Evolutionary conservation across 2,113 vertebrate species (phyloP), one percentile per base, ranked within the genome.

Genomic region (Centrocercus urophasianus): DNA sequence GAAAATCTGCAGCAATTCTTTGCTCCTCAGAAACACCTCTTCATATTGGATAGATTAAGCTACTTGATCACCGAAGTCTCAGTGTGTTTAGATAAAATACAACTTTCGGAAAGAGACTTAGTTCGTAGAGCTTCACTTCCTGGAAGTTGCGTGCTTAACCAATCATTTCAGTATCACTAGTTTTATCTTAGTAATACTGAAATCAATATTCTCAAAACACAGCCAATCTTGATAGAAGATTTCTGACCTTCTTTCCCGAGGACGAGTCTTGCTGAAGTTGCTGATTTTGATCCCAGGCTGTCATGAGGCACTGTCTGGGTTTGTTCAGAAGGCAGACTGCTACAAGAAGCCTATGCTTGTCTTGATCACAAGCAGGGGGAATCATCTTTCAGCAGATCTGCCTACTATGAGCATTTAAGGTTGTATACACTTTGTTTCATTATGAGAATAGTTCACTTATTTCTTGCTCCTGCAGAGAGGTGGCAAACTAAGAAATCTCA

Each of bases 111-210:
- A 79, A 80, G n/a, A 93, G 11, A 85, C 92, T 93, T 89, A 8
- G 10, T 57, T 93, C 80, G 57, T 76, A 60, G 25, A 5, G 18
- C 54, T 96, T 91, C 89, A 28, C 19, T 94, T 94, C 71, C 78
- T 75, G 66, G 78, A 96, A 94, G 57, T 42, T 64, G 22, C 59
- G 15, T 88, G 47, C 42, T 75, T 96, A 82, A 86, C 90, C 15
- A 69, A 67, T 94, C 52, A 70, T 87, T 95, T 91, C 67, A 87
- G 67, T 93, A 80, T 70, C 85, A 75, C 60, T 83, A 82, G 81
- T 88, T 96, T 94, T 74, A 54, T 93, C 89, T 79, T 86, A 54
- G 54, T 81, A 76, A 85, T 93, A 89, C 52, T 94, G 61, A 93
- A 96, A 84, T 89, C 91, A 76, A 63, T 92, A 78, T 63, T 93